Conservation (phyloP, 2,797 vertebrate species). For the Podarcis lilfordi region DNA sequence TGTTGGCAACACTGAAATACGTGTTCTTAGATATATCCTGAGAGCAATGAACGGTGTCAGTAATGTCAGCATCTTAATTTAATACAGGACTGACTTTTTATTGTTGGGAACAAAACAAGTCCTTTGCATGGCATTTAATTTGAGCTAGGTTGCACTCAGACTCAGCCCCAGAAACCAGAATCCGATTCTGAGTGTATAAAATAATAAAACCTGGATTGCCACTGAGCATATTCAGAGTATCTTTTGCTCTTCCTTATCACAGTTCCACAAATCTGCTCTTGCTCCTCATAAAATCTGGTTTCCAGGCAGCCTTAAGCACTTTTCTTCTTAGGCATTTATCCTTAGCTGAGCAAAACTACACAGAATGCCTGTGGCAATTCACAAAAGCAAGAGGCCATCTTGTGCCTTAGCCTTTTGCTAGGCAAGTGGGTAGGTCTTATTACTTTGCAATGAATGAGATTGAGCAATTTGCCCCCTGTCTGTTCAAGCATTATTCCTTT, state of each 20-base stretch:
- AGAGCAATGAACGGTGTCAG: slow-evolving; percentile 1
- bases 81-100: slow-evolving; percentile 8
- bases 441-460: slow-evolving; percentile 12
- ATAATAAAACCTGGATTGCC: not conserved
- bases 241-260: not conserved
- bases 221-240: not conserved
- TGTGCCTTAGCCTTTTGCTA: not conserved
- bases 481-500: not conserved
- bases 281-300: not conserved
- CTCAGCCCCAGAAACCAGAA: not conserved
- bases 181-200: not conserved
- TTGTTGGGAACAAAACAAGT: not conserved
- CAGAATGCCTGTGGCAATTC: not conserved
- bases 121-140: not conserved
- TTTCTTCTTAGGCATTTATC: not conserved
- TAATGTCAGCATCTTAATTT: slow-evolving; percentile 15
- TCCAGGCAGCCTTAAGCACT: not conserved
- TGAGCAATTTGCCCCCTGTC: slow-evolving; percentile 21
- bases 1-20: not conserved
- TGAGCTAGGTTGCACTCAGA: not conserved
- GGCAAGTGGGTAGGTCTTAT: slow-evolving; percentile 10
- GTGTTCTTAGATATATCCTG: not conserved
- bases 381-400: slow-evolving; percentile 14
- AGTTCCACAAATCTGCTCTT: not conserved
- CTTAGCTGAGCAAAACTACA: not conserved